A percentile compares a stretch with the other conserved stretches of the same genome.
These are phyloP conservation scores for Epistrophe eligans DNA, from an alignment of 2,888 invertebrate species.

Conservation along the genomic window DNA sequence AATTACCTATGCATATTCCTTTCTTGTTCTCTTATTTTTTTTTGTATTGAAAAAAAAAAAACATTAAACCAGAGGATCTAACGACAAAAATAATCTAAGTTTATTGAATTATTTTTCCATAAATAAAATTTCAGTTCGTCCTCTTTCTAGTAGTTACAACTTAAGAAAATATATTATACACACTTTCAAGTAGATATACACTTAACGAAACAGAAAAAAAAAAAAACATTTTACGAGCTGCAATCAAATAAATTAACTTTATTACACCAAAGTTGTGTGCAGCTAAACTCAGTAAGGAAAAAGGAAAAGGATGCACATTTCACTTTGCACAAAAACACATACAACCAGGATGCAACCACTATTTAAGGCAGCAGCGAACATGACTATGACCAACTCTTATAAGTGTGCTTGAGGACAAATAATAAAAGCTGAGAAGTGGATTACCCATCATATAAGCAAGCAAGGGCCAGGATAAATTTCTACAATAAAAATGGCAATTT, in stretches of 20 bases:
- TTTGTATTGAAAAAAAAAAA: too few relatives aligned
- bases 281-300: slow-evolving; percentile 16
- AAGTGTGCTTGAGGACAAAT: slow-evolving; percentile 64
- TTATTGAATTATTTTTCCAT: slow-evolving; percentile 71
- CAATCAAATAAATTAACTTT: slow-evolving; percentile 74
- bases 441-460: slow-evolving; percentile 42
- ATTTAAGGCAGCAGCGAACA: slow-evolving; percentile 26
- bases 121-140: slow-evolving; percentile 43
- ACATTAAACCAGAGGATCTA: background rate
- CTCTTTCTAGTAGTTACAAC: slow-evolving; percentile 30
- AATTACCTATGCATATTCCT: background rate
- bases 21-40: background rate
- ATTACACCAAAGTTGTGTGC: slow-evolving; percentile 64
- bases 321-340: slow-evolving; percentile 7
- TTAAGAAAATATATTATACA: slow-evolving; percentile 54
- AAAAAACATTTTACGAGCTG: slow-evolving; percentile 61
- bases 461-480: slow-evolving; percentile 65
- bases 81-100: slow-evolving; percentile 10
- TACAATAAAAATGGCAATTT: slow-evolving; percentile 73
- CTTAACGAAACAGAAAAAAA: slow-evolving; percentile 27
- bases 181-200: slow-evolving; percentile 52
- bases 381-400: slow-evolving; percentile 28
- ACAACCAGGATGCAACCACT: slow-evolving; percentile 12
- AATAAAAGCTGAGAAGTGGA: slow-evolving; percentile 73
- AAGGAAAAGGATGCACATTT: slow-evolving; percentile 47